Base-by-base conservation (phyloP, 2,113 vertebrate species). In the Notiomystis cincta region DNA sequence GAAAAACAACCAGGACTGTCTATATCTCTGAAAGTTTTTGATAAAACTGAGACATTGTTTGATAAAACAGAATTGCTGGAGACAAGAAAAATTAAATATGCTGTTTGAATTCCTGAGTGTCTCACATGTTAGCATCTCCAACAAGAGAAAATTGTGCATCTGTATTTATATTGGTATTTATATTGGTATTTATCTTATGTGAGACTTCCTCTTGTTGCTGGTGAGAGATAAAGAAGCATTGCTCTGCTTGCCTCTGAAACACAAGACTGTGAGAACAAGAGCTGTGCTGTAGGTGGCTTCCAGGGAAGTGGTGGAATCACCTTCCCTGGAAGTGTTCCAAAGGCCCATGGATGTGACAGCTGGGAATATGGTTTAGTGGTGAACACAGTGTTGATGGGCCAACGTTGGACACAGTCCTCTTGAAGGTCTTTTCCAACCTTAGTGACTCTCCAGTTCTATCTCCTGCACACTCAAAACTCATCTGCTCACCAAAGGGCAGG, bases 281-380 rank as follows among this genome's bases (percentile, higher is more conserved):
- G 6, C 4, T 33, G 33, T 20, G 11, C 7, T 50, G 31, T 24
- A 30, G 6, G 11, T 42, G 44, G 7, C 9, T 54, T 17, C n/a
- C 42, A 42, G 42, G 50, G 25, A 40, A 48, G 25, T 15, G 37
- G 18, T 81, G 31, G 22, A 57, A 50, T 44, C 22, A 23, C 18
- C 31, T 50, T 44, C 18, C 18, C 31, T 65, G 27, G 22, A 81
- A 65, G 3, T 13, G 11, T 50, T 65, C 33, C 44, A 65, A 50
- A 57, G 51, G 12, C 8, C 9, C 1, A 0, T 11, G 10, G 6
- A 15, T 50, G 17, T 27, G 22, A 7, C 27, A 57, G 13, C 33
- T 23, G 42, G 42, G 31, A 48, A 16, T 22, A 28, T 9, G 58
- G 15, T 50, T 50, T 37, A 15, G 50, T 27, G 9, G 10, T 12